These are phyloP conservation scores for Oryzaephilus surinamensis DNA, from an alignment of 1,140 invertebrate species.

Conservation along the genomic window DNA sequence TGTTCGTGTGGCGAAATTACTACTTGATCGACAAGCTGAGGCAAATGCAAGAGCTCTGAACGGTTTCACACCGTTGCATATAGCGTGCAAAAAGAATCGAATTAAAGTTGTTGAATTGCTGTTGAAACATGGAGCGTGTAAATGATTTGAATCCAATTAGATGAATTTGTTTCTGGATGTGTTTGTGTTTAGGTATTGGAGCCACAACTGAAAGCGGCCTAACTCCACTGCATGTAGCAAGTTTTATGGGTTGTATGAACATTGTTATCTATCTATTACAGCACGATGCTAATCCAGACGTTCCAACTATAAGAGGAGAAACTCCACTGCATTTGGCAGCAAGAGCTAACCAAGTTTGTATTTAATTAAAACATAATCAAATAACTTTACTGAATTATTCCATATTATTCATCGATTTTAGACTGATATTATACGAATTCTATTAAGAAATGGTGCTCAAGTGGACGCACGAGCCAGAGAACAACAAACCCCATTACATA, in stretches of 20 bases:
- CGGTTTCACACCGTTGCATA: constrained; percentile 92
- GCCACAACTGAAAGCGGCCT: constrained; percentile 69
- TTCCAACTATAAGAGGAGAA: constrained; percentile 94
- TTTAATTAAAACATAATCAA: too few species aligned
- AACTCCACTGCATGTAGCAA: constrained; percentile 95
- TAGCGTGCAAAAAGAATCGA: constrained; percentile 97
- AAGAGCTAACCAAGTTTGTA: constrained; percentile 81
- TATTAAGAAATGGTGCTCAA: constrained; percentile 91
- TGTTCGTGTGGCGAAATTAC: constrained; percentile 92
- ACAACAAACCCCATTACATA: constrained; percentile 91
- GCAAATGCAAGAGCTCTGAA: constrained; percentile 89
- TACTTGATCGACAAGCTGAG: constrained; percentile 89
- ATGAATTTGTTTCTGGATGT: not conserved
- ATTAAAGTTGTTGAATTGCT: constrained; percentile 92
- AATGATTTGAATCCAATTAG: constrained; percentile 12
- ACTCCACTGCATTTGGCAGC: constrained; percentile 95
- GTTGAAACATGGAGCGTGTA: constrained; percentile 78
- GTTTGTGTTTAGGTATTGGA: constrained; percentile 44
- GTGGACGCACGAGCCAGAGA: constrained; percentile 94
- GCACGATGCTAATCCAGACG: constrained; percentile 91
- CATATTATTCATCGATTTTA: constrained; percentile 40
- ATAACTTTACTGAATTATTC: too few species aligned
- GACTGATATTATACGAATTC: constrained; percentile 95
- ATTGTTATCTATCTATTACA: constrained; percentile 96
- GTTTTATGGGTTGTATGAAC: constrained; percentile 99